These are phyloP conservation scores for Tragelaphus strepsiceros DNA, from an alignment of 2,113 vertebrate species.

Conservation along the genomic window DNA sequence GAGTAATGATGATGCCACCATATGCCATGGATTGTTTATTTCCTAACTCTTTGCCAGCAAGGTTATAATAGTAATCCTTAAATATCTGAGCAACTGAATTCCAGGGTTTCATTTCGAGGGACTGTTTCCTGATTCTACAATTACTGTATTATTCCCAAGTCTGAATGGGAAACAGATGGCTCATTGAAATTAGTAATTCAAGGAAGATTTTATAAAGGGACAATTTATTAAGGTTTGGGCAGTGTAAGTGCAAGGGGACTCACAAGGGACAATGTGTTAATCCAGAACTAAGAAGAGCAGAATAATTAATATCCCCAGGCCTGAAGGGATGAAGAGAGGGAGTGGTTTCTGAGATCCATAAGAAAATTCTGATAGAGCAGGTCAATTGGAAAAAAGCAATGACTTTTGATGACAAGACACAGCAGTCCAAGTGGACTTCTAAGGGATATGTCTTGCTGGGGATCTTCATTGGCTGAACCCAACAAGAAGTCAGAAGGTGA, in stretches of 20 bases:
- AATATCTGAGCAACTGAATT: not conserved
- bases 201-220: not conserved
- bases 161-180: constrained; percentile 47
- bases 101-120: not conserved
- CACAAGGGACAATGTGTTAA: not conserved
- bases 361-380: not conserved
- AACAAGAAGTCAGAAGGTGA: not conserved
- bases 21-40: not conserved
- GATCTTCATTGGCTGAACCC: not conserved
- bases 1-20: not conserved
- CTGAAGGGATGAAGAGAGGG: not conserved
- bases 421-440: not conserved
- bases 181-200: constrained; percentile 23
- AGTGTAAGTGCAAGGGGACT: not conserved
- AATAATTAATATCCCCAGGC: not conserved
- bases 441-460: not conserved
- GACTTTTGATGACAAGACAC: not conserved
- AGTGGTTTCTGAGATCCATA: not conserved
- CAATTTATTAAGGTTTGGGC: not conserved
- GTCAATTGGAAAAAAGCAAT: not conserved
- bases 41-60: not conserved
- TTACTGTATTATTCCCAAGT: not conserved
- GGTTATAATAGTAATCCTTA: not conserved
- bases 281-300: not conserved
- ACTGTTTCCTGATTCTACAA: not conserved